Evolutionary conservation across 2,113 vertebrate species (phyloP), one percentile per base, ranked within the genome.

Genomic region (Delphinapterus leucas): DNA sequence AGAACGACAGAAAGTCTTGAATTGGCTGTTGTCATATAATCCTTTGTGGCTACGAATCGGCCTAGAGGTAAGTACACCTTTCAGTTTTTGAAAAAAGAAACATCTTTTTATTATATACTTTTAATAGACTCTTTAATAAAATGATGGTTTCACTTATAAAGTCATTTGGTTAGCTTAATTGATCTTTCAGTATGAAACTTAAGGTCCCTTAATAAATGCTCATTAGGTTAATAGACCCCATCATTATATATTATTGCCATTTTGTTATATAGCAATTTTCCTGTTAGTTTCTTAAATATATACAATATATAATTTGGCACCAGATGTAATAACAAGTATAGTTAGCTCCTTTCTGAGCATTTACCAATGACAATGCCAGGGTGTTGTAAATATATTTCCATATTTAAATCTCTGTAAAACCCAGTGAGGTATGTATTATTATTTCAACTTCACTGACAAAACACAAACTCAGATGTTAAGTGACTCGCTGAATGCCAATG

Each of bases 41-140:
- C 99, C 99, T 18, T 98, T 99, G 88, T 99, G 99, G 99, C 98
- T 99, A 33, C 99, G 99, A 61, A 99, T 99, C 9, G 99, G 99
- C 2, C 98, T 99, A 9, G 99, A 99, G 99, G 99, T 99, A 98
- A 98, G 98, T 55, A n/a, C 31, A 2, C 31, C 7, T 68, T 79
- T 65, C 63, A 38, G 7, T 63, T 86, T 81, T 88, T 20, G 21
- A 33, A 94, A 63, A 77, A 47, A 33, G 49, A 36, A 18, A 38
- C 3, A 23, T 20, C 8, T 89, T 49, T 82, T 13, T 79, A 90
- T 82, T 21, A 65, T n/a, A 23, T 67, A 47, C 2, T 93, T 55
- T 67, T 44, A 87, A 38, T 85, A 90, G 21, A 31, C 14, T 84
- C 15, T 65, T 89, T 77, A 82, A n/a, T 88, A 67, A 76, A 93